A percentile compares a stretch with the other conserved stretches of the same genome.
phyloP scores from a whole-genome alignment of 2,797 vertebrate genomes.

The Lepus oiostolus region DNA sequence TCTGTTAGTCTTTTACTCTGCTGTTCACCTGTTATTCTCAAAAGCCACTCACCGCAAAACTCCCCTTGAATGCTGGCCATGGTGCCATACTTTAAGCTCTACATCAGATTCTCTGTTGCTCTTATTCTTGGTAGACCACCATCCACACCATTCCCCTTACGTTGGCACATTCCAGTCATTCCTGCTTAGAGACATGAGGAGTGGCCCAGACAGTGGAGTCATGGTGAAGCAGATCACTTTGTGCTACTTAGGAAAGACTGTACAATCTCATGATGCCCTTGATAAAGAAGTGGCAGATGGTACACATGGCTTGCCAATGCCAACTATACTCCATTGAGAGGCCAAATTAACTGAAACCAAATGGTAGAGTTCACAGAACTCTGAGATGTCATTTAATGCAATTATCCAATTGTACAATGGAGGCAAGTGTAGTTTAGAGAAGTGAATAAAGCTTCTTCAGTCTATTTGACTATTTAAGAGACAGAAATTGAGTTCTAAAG shows the following conservation, averaged over 20 bases:
- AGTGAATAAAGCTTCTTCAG: neutral
- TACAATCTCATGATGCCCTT: neutral
- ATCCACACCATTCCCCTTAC: neutral
- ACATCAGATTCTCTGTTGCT: neutral
- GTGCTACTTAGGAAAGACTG: neutral
- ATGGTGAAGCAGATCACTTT: neutral
- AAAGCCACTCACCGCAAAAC: neutral
- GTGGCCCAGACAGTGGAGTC: neutral
- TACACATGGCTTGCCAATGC: neutral
- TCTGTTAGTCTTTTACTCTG: neutral
- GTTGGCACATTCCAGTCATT: neutral
- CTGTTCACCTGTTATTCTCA: neutral
- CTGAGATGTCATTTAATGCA: neutral
- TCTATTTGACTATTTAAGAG: neutral
- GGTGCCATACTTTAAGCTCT: neutral
- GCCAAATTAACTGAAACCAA: neutral
- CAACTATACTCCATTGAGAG: neutral
- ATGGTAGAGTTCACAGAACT: neutral
- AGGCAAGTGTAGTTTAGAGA: constrained; percentile 23
- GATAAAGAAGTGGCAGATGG: neutral
- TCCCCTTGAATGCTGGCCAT: neutral
- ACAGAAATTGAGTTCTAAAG: neutral
- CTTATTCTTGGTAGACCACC: neutral
- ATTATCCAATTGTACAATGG: constrained; percentile 2
- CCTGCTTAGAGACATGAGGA: neutral